phyloP scores from a whole-genome alignment of 2,113 vertebrate genomes.

The Noctilio leporinus region DNA sequence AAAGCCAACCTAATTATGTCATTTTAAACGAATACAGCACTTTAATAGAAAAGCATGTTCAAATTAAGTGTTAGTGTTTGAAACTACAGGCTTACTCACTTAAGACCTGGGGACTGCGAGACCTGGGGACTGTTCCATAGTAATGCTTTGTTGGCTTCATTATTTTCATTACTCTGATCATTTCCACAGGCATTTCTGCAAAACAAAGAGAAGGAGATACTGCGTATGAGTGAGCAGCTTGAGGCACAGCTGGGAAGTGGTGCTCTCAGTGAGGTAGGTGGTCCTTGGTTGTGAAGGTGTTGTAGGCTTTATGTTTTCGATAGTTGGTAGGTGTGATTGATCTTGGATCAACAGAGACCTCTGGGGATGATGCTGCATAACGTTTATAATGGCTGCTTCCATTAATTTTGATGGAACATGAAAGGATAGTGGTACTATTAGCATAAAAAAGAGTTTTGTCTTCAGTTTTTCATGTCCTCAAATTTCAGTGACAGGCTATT shows the following conservation, averaged over 20 bases:
- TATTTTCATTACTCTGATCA: conserved; percentile 45
- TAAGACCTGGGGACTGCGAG: background rate
- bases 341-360: background rate
- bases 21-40: background rate
- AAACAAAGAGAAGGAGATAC: conserved; percentile 89
- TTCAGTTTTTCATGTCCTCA: background rate
- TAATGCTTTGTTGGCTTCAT: accelerated
- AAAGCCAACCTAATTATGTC: background rate
- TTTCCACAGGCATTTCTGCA: conserved; percentile 84
- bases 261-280: conserved; percentile 66
- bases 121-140: background rate
- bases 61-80: background rate
- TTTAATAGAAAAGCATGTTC: background rate
- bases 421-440: background rate
- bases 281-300: accelerated
- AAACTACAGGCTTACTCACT: background rate
- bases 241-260: conserved; percentile 77
- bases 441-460: background rate
- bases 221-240: conserved; percentile 84
- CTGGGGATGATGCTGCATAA: background rate
- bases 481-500: background rate
- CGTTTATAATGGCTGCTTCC: too few relatives aligned
- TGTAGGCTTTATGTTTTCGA: accelerated
- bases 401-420: background rate
- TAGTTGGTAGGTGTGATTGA: background rate